Base-by-base conservation (phyloP, 2,888 invertebrate species). In the Helicoverpa assulta region DNA sequence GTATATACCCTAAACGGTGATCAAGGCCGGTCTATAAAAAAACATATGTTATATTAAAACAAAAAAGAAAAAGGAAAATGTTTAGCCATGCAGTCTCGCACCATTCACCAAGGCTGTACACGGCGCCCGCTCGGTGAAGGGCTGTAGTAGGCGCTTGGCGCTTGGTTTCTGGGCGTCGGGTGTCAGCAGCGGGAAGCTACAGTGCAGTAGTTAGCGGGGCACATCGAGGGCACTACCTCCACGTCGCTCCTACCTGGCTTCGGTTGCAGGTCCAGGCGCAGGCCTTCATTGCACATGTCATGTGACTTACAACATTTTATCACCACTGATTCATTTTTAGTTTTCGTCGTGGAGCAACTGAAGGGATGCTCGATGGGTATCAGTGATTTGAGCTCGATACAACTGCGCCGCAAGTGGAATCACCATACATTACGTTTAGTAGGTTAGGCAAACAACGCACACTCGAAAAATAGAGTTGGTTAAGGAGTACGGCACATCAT, bases 311-410 rank as follows among this genome's bases (percentile, higher is more conserved):
- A 98, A 97, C 98, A 98, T 92, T 97, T 96, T 96, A 98, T 97
- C 96, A 97, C 97, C 96, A 97, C 97, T 87, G 97, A 96, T 91
- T 97, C 97, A 96, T 97, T 97, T 96, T 96, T 96, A 96, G 96
- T 96, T 96, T 96, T 97, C 94, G 97, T 97, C 94, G 97, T 96
- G 96, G 97, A 97, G 96, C 98, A 98, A 96, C 97, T 96, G 96
- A 98, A 96, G 94, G 98, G 97, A 93, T 98, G 97, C 96, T 97
- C 97, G 95, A 96, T 96, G 93, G 98, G 98, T 93, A 97, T 96
- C 96, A 97, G 96, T 94, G 97, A 96, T 94, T 96, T 96, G 96
- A 96, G 96, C 94, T 97, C 96, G 96, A 98, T 97, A 96, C 98
- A 98, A 97, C 98, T 98, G 96, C 96, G 92, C 91, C 93, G 91